These are phyloP conservation scores for Ochotona princeps DNA, from an alignment of 2,113 vertebrate species.

Conservation along the genomic window DNA sequence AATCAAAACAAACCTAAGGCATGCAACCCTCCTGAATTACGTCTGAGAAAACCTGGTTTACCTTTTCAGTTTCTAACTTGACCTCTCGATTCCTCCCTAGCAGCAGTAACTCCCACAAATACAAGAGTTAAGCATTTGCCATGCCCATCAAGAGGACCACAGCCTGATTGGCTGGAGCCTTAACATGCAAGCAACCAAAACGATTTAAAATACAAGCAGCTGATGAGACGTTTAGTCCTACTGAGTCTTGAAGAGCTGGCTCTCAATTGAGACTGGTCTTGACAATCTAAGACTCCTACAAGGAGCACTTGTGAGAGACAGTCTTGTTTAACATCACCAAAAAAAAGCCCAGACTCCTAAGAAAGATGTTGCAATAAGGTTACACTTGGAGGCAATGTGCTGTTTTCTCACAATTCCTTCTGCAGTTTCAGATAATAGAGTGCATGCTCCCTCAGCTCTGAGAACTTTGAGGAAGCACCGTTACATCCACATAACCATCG, in stretches of 20 bases:
- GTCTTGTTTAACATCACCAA: conserved; percentile 58
- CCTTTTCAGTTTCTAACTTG: neutral
- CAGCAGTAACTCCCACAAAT: neutral
- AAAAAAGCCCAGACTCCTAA: conserved; percentile 48
- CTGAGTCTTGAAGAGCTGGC: conserved; percentile 3
- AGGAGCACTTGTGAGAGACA: conserved; percentile 19
- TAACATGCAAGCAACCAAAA: neutral
- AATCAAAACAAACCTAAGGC: conserved; percentile 54
- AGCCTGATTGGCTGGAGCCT: neutral
- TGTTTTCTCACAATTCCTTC: conserved; percentile 33
- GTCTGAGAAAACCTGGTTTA: neutral
- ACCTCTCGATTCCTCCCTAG: neutral
- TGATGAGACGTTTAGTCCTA: neutral
- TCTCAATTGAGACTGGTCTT: neutral
- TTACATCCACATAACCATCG: neutral
- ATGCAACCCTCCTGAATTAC: neutral
- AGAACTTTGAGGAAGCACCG: neutral
- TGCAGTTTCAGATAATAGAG: neutral
- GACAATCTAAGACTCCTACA: conserved; percentile 11
- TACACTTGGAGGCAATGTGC: neutral
- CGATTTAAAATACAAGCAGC: conserved; percentile 50
- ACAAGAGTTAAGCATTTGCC: neutral
- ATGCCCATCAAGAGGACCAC: neutral
- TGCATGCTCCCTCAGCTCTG: neutral
- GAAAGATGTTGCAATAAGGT: conserved; percentile 39